Evolutionary conservation across 2,113 vertebrate genomes (phyloP).

Genomic region (Stictonetta naevosa): DNA sequence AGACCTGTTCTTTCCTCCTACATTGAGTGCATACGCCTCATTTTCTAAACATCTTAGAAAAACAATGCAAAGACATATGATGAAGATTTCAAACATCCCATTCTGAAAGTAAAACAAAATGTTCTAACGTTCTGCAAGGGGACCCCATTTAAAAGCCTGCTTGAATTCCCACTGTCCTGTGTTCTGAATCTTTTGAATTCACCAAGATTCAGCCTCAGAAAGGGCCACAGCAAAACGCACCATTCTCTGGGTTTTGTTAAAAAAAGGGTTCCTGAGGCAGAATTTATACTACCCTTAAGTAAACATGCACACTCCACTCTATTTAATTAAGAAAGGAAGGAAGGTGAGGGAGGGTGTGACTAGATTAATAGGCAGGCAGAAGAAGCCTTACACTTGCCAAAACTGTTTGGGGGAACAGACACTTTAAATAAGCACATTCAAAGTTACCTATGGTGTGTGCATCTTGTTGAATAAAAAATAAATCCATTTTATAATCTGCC

Average conservation of each 20-base stretch:
- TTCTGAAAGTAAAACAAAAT: not conserved
- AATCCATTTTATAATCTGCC: not conserved
- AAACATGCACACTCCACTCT: not conserved
- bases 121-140: rapidly evolving
- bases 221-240: not conserved
- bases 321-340: not conserved
- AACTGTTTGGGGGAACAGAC: not conserved
- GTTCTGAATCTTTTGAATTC: not conserved
- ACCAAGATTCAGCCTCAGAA: not conserved
- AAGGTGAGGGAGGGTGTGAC: not conserved
- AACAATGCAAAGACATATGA: not conserved
- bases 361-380: not conserved
- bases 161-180: not conserved
- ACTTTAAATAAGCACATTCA: not conserved
- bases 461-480: not conserved
- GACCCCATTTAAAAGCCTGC: not conserved
- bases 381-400: not conserved
- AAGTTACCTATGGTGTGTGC: not conserved
- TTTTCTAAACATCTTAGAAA: not conserved
- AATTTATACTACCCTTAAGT: not conserved
- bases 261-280: not conserved
- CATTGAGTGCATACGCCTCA: not conserved
- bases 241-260: not conserved
- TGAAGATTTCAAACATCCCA: not conserved
- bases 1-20: not conserved